Evolutionary conservation across 2,797 vertebrate genomes (phyloP), one percentile per base, ranked within the genome.

Genomic region (Vespertilio murinus): DNA sequence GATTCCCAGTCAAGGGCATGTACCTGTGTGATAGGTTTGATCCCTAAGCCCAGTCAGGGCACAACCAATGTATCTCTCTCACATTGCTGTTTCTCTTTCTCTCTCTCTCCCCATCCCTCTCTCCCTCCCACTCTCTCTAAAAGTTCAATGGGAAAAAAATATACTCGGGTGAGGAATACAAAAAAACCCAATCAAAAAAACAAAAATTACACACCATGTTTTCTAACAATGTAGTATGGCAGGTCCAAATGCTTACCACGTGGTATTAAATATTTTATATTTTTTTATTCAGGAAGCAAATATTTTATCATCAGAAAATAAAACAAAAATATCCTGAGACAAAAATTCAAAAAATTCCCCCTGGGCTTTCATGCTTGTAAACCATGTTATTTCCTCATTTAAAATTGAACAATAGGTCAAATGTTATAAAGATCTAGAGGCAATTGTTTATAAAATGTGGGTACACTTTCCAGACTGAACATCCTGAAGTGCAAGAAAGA

Each of bases 361-460:
- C 20, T 67, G 74, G 92, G 78, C 6, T 88, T 95, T 90, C 47
- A 61, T 73, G 59, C 23, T 90, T 40, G 2, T 30, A 35, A 85
- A 71, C 47, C 42, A 88, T 56, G 47, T 64, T 35, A 89, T 93
- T 83, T 95, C 33, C 78, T 79, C 33, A 28, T 69, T 90, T 82
- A 47, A 83, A 95, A 90, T 0, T 49, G 81, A 96, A 94, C 87
- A 90, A 47, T n/a, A 95, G 95, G 93, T 95, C 91, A 94, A 88
- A 92, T 69, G 78, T 90, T 71, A 93, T 1, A 45, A 69, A 74
- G 65, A 35, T 65, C 25, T 52, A 59, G 12, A 20, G n/a, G 69
- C 17, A 30, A 77, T 64, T 52, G 45, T 70, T 85, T 90, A 35
- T 30, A 23, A 77, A 82, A 83, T 23, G 6, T 38, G 40, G 49